A percentile compares a stretch with the other conserved stretches of the same genome.
These are phyloP conservation scores for Turritopsis rubra DNA, from an alignment of 30 jellyfish, hydroid and myxozoan genomes.

Conservation along the genomic window DNA sequence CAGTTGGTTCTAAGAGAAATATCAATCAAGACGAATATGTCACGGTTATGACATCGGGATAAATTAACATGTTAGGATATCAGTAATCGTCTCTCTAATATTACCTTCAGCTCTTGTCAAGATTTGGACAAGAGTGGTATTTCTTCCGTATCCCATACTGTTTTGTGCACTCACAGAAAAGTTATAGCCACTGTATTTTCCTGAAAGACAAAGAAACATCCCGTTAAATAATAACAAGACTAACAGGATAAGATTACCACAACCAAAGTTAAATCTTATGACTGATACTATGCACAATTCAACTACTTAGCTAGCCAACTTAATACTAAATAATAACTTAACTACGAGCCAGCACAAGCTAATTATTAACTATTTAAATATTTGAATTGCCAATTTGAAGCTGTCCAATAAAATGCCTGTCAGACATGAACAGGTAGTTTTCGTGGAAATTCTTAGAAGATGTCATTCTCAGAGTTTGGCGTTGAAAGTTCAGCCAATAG, in stretches of 20 bases:
- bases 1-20: neutral
- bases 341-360: no score
- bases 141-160: neutral
- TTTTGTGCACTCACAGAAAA: neutral
- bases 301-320: neutral
- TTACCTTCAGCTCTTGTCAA: neutral
- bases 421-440: no score
- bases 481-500: no score
- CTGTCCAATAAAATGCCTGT: no score
- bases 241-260: neutral
- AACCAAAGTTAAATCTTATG: neutral
- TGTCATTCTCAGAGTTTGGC: no score
- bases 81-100: neutral
- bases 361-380: no score
- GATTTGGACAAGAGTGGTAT: neutral
- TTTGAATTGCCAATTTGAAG: no score
- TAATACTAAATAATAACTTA: neutral
- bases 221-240: neutral
- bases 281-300: neutral
- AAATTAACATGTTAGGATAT: neutral
- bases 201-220: neutral
- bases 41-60: neutral
- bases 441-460: no score
- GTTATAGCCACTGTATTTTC: slow-evolving; percentile 9
- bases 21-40: neutral